A percentile compares a stretch with the other conserved stretches of the same genome.
These are phyloP conservation scores for Doryteuthis pealeii DNA, from an alignment of 1,140 invertebrate species.

Conservation along the genomic window DNA sequence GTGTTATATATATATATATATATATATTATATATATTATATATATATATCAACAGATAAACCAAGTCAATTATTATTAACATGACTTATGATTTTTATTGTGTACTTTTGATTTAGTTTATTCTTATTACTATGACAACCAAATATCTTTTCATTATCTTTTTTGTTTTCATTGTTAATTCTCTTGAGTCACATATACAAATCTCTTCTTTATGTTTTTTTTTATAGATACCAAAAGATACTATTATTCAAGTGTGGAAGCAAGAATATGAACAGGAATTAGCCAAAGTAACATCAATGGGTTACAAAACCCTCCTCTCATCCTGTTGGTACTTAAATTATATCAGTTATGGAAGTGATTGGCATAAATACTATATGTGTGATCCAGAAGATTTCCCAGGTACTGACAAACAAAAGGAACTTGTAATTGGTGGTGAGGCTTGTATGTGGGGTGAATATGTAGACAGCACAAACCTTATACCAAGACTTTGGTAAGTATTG, in stretches of 20 bases:
- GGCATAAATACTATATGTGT: constrained; percentile 75
- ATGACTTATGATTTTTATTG: too few species aligned
- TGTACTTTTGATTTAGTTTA: too few species aligned
- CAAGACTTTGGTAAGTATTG: constrained; percentile 51
- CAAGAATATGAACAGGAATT: constrained; percentile 57
- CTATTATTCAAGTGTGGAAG: constrained; percentile 64
- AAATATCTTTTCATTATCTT: too few species aligned
- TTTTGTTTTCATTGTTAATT: too few species aligned
- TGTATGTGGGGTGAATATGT: constrained; percentile 90
- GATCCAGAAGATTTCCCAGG: constrained; percentile 70
- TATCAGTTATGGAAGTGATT: constrained; percentile 72
- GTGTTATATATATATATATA: too few species aligned
- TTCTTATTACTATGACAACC: too few species aligned
- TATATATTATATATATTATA: too few species aligned
- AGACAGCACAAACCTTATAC: constrained; percentile 67
- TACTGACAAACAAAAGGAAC: constrained; percentile 44
- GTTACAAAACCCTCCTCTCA: constrained; percentile 71
- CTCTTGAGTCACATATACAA: too few species aligned
- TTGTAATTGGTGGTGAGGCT: constrained; percentile 83
- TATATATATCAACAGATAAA: too few species aligned
- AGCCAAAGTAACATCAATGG: constrained; percentile 63
- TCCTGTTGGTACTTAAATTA: constrained; percentile 86
- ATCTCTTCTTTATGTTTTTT: too few species aligned
- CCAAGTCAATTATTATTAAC: too few species aligned
- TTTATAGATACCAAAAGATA: constrained; percentile 52